Evolutionary conservation across 2,797 vertebrate species (phyloP), one percentile per base, ranked within the genome.

Genomic region (Selene dorsalis): DNA sequence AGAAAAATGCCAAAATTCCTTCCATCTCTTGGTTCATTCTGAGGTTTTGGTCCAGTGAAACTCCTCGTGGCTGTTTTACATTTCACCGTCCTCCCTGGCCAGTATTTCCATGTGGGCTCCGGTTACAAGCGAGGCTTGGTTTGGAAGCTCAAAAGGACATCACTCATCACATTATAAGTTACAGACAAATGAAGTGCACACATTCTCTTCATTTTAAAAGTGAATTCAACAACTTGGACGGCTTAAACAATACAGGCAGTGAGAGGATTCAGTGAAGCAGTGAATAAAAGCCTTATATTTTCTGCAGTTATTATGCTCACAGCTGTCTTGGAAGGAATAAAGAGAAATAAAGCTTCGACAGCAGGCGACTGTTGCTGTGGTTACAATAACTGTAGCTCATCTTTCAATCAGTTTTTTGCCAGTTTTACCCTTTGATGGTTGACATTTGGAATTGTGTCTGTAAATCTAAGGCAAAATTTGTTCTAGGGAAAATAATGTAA

Each of bases 151-250:
- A 32, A 63, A 11, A 60, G 48, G 32, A 72, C 57, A 69, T 82
- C 79, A 82, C 69, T 90, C 77, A 84, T 83, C 79, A 71, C 79
- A 52, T 39, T 87, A 52, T 77, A 59, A 75, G 56, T 84, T 69
- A 77, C 52, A 80, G 75, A 62, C 17, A 69, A 79, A 75, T 79
- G 38, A 73, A 66, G 75, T 56, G 58, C 67, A 73, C 55, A 69
- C 57, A 72, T 69, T 79, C 57, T 80, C 48, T 35, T 57, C 39
- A 69, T 77, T 77, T 16, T 30, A 53, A 3, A 32, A 69, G 56
- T 47, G 14, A 60, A 65, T 71, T 80, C 65, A 67, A 16, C 48
- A 63, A 50, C 47, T 62, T 35, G 16, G 50, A 66, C 14, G 47
- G 52, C 20, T 48, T 52, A 9, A n/a, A 73, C 68, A 84, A 58